phyloP scores from a whole-genome alignment of 2,888 invertebrate species.

The Protonemura montana region DNA sequence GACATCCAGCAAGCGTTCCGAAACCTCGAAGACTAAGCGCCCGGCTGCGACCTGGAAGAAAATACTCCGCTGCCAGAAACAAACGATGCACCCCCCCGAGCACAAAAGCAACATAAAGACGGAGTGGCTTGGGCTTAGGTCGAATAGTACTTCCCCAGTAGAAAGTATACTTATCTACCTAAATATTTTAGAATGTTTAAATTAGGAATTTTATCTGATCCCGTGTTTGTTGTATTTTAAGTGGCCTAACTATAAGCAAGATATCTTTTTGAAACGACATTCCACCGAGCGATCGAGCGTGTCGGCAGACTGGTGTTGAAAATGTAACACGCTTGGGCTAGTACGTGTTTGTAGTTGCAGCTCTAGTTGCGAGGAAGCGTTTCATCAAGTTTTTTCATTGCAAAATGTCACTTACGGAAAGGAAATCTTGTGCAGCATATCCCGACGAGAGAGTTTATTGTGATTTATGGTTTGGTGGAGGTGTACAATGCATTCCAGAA shows the following conservation, averaged over 20 bases:
- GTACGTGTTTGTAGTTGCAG: neutral
- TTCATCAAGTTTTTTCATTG: conserved; percentile 31
- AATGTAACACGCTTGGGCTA: neutral
- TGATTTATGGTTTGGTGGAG: conserved; percentile 40
- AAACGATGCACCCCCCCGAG: conserved; percentile 25
- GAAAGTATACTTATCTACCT: conserved; percentile 15
- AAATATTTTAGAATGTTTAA: conserved; percentile 33
- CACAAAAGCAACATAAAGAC: conserved; percentile 26
- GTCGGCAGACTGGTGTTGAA: neutral
- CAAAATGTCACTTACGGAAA: conserved; percentile 25
- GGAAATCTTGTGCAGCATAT: conserved; percentile 36
- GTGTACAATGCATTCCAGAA: conserved; percentile 39
- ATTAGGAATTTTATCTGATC: conserved; percentile 34
- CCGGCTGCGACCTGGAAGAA: conserved; percentile 12
- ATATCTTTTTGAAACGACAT: conserved; percentile 34
- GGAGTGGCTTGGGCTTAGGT: conserved; percentile 21
- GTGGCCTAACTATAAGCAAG: neutral
- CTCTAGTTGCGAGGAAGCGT: neutral
- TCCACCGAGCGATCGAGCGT: neutral
- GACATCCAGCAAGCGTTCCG: conserved; percentile 97
- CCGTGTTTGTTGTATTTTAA: conserved; percentile 30
- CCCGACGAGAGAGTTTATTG: conserved; percentile 29
- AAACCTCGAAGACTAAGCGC: conserved; percentile 92
- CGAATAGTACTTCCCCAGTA: conserved; percentile 39
- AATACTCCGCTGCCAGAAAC: conserved; percentile 32